Evolutionary conservation across 2,113 vertebrate species (phyloP).

Genomic region (Cyanoderma ruficeps): DNA sequence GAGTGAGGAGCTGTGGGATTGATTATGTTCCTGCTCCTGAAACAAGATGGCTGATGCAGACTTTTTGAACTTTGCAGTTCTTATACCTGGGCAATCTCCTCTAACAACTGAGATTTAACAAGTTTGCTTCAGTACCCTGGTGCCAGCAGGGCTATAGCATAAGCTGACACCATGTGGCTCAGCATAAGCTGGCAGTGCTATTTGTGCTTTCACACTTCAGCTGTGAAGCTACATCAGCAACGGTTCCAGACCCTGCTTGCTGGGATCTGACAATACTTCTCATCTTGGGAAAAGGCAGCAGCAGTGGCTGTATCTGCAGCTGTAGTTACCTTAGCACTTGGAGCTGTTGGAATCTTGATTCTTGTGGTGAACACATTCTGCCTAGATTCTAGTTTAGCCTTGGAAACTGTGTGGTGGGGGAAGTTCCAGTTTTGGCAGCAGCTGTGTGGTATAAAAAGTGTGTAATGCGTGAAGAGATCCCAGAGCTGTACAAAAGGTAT

Average conservation of each 20-base stretch:
- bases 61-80: not conserved
- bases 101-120: not conserved
- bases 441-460: not conserved
- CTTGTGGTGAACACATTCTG: not conserved
- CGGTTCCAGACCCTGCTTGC: not conserved
- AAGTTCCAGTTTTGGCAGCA: not conserved
- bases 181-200: constrained; percentile 1
- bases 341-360: not conserved
- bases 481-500: not conserved
- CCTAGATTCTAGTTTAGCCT: not conserved
- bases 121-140: not conserved
- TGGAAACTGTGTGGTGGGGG: not conserved
- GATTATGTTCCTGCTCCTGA: not conserved
- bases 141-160: not conserved
- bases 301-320: not conserved
- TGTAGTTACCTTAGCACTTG: not conserved
- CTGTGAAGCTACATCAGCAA: not conserved
- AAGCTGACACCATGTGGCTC: constrained; percentile 7
- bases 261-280: not conserved
- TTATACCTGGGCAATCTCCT: not conserved
- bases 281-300: not conserved
- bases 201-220: constrained; percentile 33
- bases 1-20: not conserved
- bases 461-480: not conserved
- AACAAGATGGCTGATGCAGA: not conserved